Conservation (phyloP, 2,888 invertebrate species). For the Pammene fasciana region DNA sequence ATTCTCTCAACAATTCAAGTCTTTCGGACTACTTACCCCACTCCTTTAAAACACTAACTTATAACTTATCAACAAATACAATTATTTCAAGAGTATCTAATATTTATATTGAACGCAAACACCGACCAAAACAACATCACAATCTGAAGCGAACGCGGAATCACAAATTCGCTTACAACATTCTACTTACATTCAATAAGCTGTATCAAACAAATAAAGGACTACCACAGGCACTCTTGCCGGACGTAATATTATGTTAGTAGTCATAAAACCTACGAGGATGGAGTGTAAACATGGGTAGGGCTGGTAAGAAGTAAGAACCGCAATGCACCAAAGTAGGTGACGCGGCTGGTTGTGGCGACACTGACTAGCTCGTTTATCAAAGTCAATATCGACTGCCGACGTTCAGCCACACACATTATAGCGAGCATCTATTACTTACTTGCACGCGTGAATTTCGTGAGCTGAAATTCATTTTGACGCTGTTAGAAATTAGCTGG, state of each 20-base stretch:
- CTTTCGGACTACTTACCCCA: too few relatives aligned
- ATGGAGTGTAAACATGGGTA: slow-evolving; percentile 76
- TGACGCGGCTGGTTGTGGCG: slow-evolving; percentile 79
- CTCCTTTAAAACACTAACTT: too few relatives aligned
- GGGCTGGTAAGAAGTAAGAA: slow-evolving; percentile 65
- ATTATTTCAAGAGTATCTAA: neutral
- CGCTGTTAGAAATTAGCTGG: neutral
- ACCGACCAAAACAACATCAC: slow-evolving; percentile 47
- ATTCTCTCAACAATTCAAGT: too few relatives aligned
- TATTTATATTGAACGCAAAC: slow-evolving; percentile 40
- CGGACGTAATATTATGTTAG: slow-evolving; percentile 70
- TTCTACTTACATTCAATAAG: slow-evolving; percentile 68
- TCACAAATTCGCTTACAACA: slow-evolving; percentile 60
- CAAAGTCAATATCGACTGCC: slow-evolving; percentile 82
- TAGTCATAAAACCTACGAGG: slow-evolving; percentile 77
- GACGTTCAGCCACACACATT: slow-evolving; percentile 66
- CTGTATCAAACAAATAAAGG: slow-evolving; percentile 72
- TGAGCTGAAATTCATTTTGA: slow-evolving; percentile 38
- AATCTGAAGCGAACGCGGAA: slow-evolving; percentile 51
- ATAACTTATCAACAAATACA: slow-evolving; percentile 14
- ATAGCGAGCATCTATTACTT: slow-evolving; percentile 48
- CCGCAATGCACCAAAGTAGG: slow-evolving; percentile 81
- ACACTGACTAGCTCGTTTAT: slow-evolving; percentile 79
- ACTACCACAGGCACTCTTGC: slow-evolving; percentile 66
- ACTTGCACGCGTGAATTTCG: slow-evolving; percentile 41